Evolutionary conservation across 1,140 invertebrate genomes (phyloP).

Genomic region (Eurytemora carolleeae): DNA sequence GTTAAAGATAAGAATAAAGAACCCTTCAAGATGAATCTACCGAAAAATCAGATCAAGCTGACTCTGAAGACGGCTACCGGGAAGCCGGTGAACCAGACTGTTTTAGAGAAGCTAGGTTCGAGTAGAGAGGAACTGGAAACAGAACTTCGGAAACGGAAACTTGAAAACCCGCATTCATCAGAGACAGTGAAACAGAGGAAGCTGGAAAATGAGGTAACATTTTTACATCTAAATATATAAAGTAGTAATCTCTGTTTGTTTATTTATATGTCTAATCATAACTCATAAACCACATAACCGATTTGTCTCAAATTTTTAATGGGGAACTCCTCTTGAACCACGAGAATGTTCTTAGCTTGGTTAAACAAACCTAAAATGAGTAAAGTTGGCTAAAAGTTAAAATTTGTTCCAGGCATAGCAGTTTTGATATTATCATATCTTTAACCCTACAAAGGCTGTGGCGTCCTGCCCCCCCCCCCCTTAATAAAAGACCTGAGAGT

Average conservation of each 20-base stretch:
- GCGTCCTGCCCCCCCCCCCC: too few relatives aligned
- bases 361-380: neutral
- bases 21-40: neutral
- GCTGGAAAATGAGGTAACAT: neutral
- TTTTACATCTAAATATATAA: too few relatives aligned
- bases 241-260: too few relatives aligned
- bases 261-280: too few relatives aligned
- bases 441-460: too few relatives aligned
- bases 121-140: neutral
- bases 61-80: neutral
- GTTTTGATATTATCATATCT: too few relatives aligned
- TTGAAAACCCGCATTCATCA: neutral
- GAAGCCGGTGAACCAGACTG: neutral
- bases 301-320: neutral
- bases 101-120: neutral
- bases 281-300: neutral
- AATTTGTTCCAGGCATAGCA: too few relatives aligned
- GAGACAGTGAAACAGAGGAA: neutral
- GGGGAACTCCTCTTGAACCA: neutral
- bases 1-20: neutral
- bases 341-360: neutral
- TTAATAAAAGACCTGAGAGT: too few relatives aligned
- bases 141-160: neutral
- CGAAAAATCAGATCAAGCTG: neutral
- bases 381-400: neutral